These are phyloP conservation scores for Orientallactaga bullata DNA, from an alignment of 2,113 vertebrate species.

Conservation along the genomic window DNA sequence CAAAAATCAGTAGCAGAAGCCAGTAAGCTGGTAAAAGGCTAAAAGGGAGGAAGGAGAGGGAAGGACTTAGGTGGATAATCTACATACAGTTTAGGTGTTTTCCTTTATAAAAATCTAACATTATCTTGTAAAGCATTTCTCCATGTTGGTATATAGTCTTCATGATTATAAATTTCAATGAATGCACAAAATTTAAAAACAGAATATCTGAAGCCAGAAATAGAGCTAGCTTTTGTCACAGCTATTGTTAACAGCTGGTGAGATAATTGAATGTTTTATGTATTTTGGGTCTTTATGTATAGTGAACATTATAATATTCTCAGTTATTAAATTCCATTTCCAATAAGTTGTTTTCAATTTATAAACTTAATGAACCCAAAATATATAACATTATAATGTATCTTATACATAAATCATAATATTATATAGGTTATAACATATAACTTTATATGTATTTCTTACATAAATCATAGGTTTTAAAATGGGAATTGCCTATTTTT, in stretches of 20 bases:
- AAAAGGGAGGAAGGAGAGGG: too few species aligned
- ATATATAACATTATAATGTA: not conserved
- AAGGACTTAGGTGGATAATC: too few species aligned
- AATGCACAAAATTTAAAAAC: constrained; percentile 73
- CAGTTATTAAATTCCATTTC: not conserved
- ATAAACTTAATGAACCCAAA: not conserved
- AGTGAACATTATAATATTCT: constrained; percentile 2
- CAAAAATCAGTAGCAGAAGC: too few species aligned
- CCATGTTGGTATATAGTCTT: constrained; percentile 65
- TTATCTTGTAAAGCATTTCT: constrained; percentile 71
- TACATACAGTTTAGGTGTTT: constrained; percentile 67
- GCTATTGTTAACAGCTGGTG: constrained; percentile 55
- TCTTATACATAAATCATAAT: not conserved
- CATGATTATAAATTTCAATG: constrained; percentile 75
- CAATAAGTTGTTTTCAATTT: constrained; percentile 30
- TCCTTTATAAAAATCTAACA: constrained; percentile 75
- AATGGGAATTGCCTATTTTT: not conserved
- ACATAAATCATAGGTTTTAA: not conserved
- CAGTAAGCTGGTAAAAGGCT: too few species aligned
- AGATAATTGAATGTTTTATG: constrained; percentile 39
- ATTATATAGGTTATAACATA: not conserved
- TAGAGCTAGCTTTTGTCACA: constrained; percentile 21
- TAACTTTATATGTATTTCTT: constrained; percentile 24
- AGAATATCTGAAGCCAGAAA: too few species aligned
- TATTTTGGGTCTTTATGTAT: constrained; percentile 34